Conservation (phyloP, 92 coral and sea anemone genomes). For the Pocillopora meandrina region DNA sequence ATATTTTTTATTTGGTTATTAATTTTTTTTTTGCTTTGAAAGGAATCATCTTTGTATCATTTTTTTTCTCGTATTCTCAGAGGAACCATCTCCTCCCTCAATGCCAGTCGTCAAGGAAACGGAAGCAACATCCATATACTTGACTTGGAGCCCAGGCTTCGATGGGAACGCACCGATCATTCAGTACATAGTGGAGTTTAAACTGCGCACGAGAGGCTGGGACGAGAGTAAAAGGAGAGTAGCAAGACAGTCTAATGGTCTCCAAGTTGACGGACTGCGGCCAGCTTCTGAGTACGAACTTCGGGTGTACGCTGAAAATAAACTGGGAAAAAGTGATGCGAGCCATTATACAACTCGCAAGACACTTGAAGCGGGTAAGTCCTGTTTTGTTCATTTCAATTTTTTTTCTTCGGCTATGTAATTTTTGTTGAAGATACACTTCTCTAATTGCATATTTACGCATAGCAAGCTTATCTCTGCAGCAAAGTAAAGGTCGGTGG, state of each 20-base stretch:
- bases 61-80: conserved; percentile 29
- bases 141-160: conserved; percentile 74
- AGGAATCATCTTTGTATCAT: background rate
- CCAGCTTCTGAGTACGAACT: conserved; percentile 85
- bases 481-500: no score
- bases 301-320: conserved; percentile 77
- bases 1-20: no score
- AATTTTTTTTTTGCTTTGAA: no score
- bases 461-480: no score
- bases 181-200: conserved; percentile 68
- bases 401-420: background rate
- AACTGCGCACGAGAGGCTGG: conserved; percentile 53
- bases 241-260: conserved; percentile 40
- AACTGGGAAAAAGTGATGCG: conserved; percentile 73
- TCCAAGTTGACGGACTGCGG: conserved; percentile 53
- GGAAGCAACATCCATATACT: conserved; percentile 66
- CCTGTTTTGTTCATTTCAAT: background rate
- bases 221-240: background rate
- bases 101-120: conserved; percentile 42
- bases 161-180: conserved; percentile 80
- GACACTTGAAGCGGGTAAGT: conserved; percentile 18
- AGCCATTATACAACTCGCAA: conserved; percentile 57
- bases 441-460: no score
- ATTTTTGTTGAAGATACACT: no score
- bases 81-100: conserved; percentile 82